phyloP scores from a whole-genome alignment of 2,888 invertebrate genomes.

The Drosophila lacicola region DNA sequence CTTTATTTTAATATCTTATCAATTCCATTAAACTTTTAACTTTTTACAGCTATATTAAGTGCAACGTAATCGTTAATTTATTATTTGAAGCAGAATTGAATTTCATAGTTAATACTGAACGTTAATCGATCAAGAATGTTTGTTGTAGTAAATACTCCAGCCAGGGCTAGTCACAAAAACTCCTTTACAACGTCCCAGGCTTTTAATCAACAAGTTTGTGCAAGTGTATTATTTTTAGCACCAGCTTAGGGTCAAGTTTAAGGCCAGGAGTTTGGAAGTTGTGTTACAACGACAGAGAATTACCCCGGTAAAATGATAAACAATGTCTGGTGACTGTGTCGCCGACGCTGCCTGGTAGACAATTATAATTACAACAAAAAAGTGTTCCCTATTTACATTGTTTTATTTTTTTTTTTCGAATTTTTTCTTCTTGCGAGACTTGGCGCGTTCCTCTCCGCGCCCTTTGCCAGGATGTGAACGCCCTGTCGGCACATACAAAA shows the following conservation, averaged over 20 bases:
- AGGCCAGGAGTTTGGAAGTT: conserved; percentile 33
- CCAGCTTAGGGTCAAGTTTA: conserved; percentile 30
- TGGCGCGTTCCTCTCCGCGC: conserved; percentile 7
- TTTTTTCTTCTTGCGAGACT: conserved; percentile 26
- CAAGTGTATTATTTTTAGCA: conserved; percentile 13
- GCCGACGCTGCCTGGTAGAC: conserved; percentile 55
- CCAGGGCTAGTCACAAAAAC: not conserved
- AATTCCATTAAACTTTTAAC: too few species aligned
- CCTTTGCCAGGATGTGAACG: conserved; percentile 28
- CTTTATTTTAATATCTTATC: too few species aligned
- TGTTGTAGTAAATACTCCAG: not conserved
- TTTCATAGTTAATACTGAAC: not conserved
- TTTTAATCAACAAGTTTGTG: conserved; percentile 29
- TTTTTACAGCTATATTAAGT: too few species aligned
- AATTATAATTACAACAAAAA: conserved; percentile 73
- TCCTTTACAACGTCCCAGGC: not conserved
- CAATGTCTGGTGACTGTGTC: conserved; percentile 54
- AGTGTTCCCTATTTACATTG: conserved; percentile 43
- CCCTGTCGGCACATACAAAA: conserved; percentile 61
- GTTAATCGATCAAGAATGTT: not conserved
- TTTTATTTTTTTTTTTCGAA: conserved; percentile 17
- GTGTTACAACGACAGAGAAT: conserved; percentile 33
- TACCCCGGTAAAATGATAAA: conserved; percentile 56
- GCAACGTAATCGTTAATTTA: too few species aligned
- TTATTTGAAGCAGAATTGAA: not conserved